Evolutionary conservation across 2,113 vertebrate genomes (phyloP).

Genomic region (Chinchilla lanigera): DNA sequence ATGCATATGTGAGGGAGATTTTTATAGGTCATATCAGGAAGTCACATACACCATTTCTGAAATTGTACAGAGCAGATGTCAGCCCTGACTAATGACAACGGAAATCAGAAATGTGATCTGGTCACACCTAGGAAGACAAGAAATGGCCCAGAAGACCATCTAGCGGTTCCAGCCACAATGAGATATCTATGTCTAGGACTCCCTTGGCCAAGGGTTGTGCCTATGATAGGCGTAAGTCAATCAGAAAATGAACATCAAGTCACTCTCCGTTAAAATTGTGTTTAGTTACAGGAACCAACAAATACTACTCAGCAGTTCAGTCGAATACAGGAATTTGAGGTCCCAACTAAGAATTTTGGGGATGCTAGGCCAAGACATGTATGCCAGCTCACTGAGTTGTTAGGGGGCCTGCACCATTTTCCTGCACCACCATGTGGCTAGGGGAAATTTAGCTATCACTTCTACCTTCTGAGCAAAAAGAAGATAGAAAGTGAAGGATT

Average conservation of each 20-base stretch:
- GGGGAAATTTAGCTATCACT: not conserved
- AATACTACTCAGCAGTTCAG: not conserved
- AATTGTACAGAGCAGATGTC: not conserved
- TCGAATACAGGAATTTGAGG: not conserved
- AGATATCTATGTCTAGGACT: not conserved
- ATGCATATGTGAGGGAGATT: not conserved
- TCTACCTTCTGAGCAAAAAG: not conserved
- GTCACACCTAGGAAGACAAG: not conserved
- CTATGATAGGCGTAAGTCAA: not conserved
- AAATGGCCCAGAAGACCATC: not conserved
- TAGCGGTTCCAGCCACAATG: not conserved
- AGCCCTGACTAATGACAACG: not conserved
- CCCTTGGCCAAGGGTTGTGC: not conserved
- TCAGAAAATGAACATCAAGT: conserved; percentile 1
- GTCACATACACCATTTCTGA: not conserved
- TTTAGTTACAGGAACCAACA: not conserved
- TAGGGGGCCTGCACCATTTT: not conserved
- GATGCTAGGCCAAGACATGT: not conserved
- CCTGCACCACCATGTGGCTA: not conserved
- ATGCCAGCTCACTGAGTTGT: not conserved
- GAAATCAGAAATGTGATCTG: conserved; percentile 2
- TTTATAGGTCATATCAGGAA: not conserved
- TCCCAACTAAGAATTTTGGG: not conserved
- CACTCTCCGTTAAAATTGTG: not conserved
- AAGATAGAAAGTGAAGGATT: not conserved